Conservation (phyloP, 2,888 invertebrate species). For the Drosophila kanekoi region DNA sequence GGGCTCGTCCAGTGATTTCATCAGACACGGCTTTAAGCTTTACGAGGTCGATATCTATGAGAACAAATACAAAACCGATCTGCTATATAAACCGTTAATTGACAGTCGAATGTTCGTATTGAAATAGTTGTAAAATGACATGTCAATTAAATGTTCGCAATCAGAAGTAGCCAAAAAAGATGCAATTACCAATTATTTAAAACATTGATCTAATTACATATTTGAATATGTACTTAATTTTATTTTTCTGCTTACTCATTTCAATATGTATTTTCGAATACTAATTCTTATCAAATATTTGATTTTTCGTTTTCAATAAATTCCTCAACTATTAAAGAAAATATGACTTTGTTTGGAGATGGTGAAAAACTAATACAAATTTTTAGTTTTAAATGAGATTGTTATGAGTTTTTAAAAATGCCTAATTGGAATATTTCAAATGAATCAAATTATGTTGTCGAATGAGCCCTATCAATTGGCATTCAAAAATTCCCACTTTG, state of each 20-base stretch:
- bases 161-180: slow-evolving; percentile 7
- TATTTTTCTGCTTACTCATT: slow-evolving; percentile 7
- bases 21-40: slow-evolving; percentile 7
- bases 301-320: slow-evolving; percentile 12
- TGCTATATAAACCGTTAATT: slow-evolving; percentile 52
- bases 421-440: too few relatives aligned
- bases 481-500: too few relatives aligned
- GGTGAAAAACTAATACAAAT: too few relatives aligned
- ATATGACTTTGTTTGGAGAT: not conserved
- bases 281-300: not conserved
- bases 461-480: too few relatives aligned
- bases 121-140: not conserved
- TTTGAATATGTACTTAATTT: slow-evolving; percentile 42
- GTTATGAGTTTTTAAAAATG: too few relatives aligned
- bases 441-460: too few relatives aligned
- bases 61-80: slow-evolving; percentile 15
- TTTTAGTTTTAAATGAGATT: too few relatives aligned
- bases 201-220: slow-evolving; percentile 23
- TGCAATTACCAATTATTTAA: not conserved
- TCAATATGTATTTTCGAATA: slow-evolving; percentile 13
- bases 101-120: slow-evolving; percentile 33
- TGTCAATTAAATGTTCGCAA: not conserved
- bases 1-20: slow-evolving; percentile 7
- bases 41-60: slow-evolving; percentile 59
- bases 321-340: not conserved